These are phyloP conservation scores for Eurytemora carolleeae DNA, from an alignment of 1,140 invertebrate species.

Conservation along the genomic window DNA sequence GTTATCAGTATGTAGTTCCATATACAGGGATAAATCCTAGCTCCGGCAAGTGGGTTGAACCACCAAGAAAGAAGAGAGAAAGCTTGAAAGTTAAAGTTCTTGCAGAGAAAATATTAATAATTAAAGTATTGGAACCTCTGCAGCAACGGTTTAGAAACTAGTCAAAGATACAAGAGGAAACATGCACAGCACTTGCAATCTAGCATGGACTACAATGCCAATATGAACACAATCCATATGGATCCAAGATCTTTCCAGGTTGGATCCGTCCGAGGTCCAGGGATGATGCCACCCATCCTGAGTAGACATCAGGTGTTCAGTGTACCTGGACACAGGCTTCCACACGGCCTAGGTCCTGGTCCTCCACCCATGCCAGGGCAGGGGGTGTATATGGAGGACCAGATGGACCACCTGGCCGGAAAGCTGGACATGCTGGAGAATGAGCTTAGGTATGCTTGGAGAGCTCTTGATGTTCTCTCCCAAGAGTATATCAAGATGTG, in stretches of 20 bases:
- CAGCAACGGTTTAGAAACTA: no score
- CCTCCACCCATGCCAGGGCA: slow-evolving; percentile 12
- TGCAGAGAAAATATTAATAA: no score
- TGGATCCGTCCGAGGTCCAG: background rate
- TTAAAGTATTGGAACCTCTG: no score
- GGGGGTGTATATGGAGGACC: slow-evolving; percentile 43
- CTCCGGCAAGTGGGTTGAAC: no score
- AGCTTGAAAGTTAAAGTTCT: no score
- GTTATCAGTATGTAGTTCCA: no score
- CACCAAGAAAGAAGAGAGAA: no score
- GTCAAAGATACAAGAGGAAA: no score
- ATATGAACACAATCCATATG: background rate
- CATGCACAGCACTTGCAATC: no score
- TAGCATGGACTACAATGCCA: background rate
- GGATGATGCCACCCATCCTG: background rate
- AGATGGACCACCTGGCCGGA: slow-evolving; percentile 67
- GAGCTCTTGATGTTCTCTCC: slow-evolving; percentile 65
- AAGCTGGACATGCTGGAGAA: slow-evolving; percentile 65
- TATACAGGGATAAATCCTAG: no score
- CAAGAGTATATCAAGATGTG: slow-evolving; percentile 85
- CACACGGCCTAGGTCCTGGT: background rate
- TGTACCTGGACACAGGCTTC: background rate
- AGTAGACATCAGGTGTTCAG: background rate
- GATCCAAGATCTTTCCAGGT: background rate
- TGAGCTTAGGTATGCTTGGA: slow-evolving; percentile 73